phyloP scores from a whole-genome alignment of 1,140 invertebrate genomes.

The Cydia amplana region DNA sequence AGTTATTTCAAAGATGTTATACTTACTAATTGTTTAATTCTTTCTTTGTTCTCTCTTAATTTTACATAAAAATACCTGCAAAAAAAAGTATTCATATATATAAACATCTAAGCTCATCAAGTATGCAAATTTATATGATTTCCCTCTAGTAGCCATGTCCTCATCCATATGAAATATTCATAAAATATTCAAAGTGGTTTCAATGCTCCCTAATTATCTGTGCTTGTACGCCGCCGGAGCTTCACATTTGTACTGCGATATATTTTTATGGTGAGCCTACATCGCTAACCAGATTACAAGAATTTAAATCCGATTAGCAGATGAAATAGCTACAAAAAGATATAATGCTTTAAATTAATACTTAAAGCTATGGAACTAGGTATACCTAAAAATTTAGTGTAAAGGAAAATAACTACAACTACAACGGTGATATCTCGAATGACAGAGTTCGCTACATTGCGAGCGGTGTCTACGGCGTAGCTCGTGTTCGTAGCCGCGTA shows the following conservation, averaged over 20 bases:
- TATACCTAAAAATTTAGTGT: too few relatives aligned
- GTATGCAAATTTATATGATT: slow-evolving; percentile 72
- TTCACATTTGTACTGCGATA: slow-evolving; percentile 53
- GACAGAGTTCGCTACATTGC: slow-evolving; percentile 33
- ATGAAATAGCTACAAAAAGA: too few relatives aligned
- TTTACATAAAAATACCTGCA: background rate
- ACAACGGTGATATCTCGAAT: background rate
- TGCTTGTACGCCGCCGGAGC: slow-evolving; percentile 66
- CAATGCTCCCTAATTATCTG: slow-evolving; percentile 74
- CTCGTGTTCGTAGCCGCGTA: slow-evolving; percentile 50
- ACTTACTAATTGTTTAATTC: background rate
- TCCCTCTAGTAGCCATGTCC: slow-evolving; percentile 70
- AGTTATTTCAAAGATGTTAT: background rate
- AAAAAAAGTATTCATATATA: background rate
- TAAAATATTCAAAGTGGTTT: slow-evolving; percentile 76
- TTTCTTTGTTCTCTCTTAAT: background rate
- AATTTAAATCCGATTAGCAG: background rate
- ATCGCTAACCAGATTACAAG: background rate
- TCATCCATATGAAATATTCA: slow-evolving; percentile 77
- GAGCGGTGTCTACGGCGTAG: slow-evolving; percentile 36
- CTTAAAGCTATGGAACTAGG: too few relatives aligned
- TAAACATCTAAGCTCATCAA: slow-evolving; percentile 62
- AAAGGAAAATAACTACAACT: too few relatives aligned
- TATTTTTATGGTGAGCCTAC: slow-evolving; percentile 40
- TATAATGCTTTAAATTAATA: too few relatives aligned